Evolutionary conservation across 2,113 vertebrate genomes (phyloP).

Genomic region (Antechinus flavipes): DNA sequence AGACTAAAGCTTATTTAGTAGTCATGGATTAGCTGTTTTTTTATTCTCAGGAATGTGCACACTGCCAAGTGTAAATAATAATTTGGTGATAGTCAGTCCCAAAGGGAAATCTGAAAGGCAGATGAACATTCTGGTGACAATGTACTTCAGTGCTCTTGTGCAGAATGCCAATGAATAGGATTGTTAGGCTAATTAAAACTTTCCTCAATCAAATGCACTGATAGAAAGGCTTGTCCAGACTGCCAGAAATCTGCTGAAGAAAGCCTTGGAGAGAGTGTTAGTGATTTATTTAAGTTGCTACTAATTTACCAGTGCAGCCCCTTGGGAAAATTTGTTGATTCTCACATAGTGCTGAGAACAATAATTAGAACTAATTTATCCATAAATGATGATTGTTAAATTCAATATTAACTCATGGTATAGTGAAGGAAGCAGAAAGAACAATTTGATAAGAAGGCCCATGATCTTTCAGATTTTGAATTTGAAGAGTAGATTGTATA

Average conservation of each 20-base stretch:
- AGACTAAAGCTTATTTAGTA: neutral
- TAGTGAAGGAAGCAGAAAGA: conserved; percentile 10
- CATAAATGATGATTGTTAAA: conserved; percentile 34
- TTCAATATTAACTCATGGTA: conserved; percentile 21
- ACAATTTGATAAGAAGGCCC: conserved; percentile 8
- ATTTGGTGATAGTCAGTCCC: neutral
- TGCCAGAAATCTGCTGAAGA: conserved; percentile 31
- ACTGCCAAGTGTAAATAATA: neutral
- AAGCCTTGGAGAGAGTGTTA: conserved; percentile 43
- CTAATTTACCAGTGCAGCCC: conserved; percentile 9
- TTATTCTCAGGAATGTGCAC: neutral
- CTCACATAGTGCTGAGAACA: neutral
- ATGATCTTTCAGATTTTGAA: conserved; percentile 33
- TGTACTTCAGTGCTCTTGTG: neutral
- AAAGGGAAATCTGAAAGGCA: neutral
- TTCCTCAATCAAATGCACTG: conserved; percentile 21
- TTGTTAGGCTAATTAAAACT: neutral
- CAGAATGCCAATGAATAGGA: neutral
- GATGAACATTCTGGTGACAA: neutral
- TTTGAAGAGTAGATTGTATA: conserved; percentile 1
- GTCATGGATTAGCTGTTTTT: conserved; percentile 6
- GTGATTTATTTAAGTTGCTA: conserved; percentile 54
- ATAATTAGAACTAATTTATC: conserved; percentile 47
- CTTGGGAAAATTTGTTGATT: conserved; percentile 34
- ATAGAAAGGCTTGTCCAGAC: conserved; percentile 21